A percentile compares a stretch with the other conserved stretches of the same genome.
Conservation (phyloP, 1,140 invertebrate species). For the roundworm (Caenorhabditis elegans) region WBcel235 BX284602.5:5545001-5545500, state of each 20-base stretch:
- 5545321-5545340: slow-evolving; percentile 84
- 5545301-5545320: slow-evolving; percentile 78
- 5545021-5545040: no score
- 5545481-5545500: no score
- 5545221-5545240: no score
- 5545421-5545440: no score
- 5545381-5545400: slow-evolving; percentile 93
- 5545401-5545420: no score
- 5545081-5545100: slow-evolving; percentile 97
- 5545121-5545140: slow-evolving; percentile 91
- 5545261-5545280: slow-evolving; percentile 80
- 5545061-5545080: slow-evolving; percentile 88
- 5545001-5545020: no score
- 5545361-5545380: slow-evolving; percentile 82
- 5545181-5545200: slow-evolving; percentile 82
- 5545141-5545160: slow-evolving; percentile 92
- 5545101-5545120: slow-evolving; percentile 94
- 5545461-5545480: not conserved
- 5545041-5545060: slow-evolving; percentile 73
- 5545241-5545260: no score
- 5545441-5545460: no score
- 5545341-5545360: slow-evolving; percentile 83
- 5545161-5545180: slow-evolving; percentile 95
- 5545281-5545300: slow-evolving; percentile 93
- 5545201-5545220: slow-evolving; percentile 69